These are phyloP conservation scores for Microcebus griseorufus DNA, from an alignment of 2,113 vertebrate genomes.

Conservation along the genomic window DNA sequence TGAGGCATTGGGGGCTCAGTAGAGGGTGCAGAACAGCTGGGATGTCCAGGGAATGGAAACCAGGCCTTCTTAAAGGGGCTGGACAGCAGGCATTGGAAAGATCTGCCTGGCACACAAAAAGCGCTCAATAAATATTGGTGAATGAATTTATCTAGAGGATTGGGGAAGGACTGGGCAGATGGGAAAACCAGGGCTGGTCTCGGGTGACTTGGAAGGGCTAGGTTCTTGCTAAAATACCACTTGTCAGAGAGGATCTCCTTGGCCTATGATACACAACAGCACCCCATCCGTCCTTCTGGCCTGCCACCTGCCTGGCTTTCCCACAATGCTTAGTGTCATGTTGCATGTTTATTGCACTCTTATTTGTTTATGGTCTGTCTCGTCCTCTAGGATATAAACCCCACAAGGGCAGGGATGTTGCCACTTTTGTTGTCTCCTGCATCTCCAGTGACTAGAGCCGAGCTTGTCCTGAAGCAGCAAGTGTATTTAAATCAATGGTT, in stretches of 20 bases:
- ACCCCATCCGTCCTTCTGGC: too few species aligned
- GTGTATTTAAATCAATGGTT: not conserved
- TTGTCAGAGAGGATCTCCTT: not conserved
- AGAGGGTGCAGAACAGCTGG: not conserved
- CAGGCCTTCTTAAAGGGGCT: not conserved
- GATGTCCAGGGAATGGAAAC: not conserved
- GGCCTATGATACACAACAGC: rapidly evolving
- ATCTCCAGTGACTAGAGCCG: not conserved
- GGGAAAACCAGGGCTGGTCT: not conserved
- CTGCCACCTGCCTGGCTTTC: not conserved
- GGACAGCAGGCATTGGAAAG: not conserved
- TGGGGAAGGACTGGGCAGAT: not conserved
- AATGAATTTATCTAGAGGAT: not conserved
- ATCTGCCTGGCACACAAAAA: not conserved
- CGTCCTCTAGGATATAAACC: not conserved
- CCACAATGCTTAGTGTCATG: too few species aligned
- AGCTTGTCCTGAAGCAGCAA: not conserved
- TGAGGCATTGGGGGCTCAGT: not conserved
- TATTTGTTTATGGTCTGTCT: not conserved
- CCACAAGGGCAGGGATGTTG: not conserved
- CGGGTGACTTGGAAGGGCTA: not conserved
- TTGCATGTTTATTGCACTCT: not conserved
- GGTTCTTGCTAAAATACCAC: not conserved
- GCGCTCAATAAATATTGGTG: not conserved
- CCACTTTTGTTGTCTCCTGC: not conserved